These are phyloP conservation scores for Campaea margaritaria DNA, from an alignment of 2,888 invertebrate species.

Conservation along the genomic window DNA sequence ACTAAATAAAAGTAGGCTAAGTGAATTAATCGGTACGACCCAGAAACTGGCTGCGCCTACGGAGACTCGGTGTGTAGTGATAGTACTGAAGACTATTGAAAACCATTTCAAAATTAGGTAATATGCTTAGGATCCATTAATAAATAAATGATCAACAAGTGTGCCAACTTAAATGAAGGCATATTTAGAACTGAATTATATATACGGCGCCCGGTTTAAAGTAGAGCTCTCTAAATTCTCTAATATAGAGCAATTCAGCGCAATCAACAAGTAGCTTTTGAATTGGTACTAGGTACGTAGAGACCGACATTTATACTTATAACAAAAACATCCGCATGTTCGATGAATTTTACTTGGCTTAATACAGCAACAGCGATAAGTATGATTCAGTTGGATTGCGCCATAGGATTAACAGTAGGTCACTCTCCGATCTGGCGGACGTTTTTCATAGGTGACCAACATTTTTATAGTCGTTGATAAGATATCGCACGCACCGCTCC, in stretches of 20 bases:
- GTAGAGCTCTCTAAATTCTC: too few relatives aligned
- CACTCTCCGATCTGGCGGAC: constrained; percentile 25
- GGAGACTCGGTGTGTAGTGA: constrained; percentile 48
- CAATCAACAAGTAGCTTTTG: too few relatives aligned
- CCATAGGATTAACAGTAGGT: constrained; percentile 41
- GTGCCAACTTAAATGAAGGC: constrained; percentile 10
- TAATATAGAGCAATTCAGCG: too few relatives aligned
- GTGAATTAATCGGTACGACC: constrained; percentile 81
- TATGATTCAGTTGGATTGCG: constrained; percentile 39
- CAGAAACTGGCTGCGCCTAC: constrained; percentile 70
- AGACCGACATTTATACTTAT: neutral
- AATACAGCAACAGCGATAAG: constrained; percentile 38
- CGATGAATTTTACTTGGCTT: constrained; percentile 8
- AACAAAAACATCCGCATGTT: constrained; percentile 4
- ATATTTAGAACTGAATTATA: constrained; percentile 2
- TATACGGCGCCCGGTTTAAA: constrained; percentile 1
- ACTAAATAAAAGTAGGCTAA: constrained; percentile 81
- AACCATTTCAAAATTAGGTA: constrained; percentile 21
- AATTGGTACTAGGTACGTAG: too few relatives aligned
- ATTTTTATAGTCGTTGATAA: constrained; percentile 66
- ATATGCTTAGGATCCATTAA: too few relatives aligned
- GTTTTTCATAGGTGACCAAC: constrained; percentile 51
- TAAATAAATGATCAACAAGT: constrained; percentile 11
- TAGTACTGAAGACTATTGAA: constrained; percentile 43
- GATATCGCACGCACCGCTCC: constrained; percentile 72